A percentile compares a stretch with the other conserved stretches of the same genome.
Conservation (phyloP, 2,797 vertebrate genomes). For the Octomys mimax region DNA sequence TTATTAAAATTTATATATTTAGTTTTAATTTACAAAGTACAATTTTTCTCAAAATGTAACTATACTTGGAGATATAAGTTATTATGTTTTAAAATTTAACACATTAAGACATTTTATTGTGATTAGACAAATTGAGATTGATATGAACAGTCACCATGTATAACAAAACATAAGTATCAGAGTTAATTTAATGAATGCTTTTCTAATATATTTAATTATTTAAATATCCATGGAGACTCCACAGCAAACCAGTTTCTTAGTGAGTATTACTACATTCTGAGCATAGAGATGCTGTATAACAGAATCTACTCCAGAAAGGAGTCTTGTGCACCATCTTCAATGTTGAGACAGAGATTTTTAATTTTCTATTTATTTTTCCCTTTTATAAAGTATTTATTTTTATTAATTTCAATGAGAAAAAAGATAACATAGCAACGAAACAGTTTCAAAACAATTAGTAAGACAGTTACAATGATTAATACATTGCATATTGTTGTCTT, state of each 20-base stretch:
- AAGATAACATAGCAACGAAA: too few species aligned
- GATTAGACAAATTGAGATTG: neutral
- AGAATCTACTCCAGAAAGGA: neutral
- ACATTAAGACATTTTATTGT: neutral
- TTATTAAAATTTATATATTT: neutral
- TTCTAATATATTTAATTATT: neutral
- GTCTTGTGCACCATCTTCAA: neutral
- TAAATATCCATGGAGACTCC: neutral
- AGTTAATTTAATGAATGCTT: constrained; percentile 1
- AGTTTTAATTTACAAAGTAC: neutral
- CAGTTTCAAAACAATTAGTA: too few species aligned
- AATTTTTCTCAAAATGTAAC: neutral
- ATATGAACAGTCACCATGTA: neutral
- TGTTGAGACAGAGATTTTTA: neutral
- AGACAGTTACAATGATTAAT: too few species aligned
- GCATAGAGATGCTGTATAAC: neutral
- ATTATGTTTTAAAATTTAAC: neutral
- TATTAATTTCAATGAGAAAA: too few species aligned
- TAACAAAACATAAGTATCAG: neutral
- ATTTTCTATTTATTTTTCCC: too few species aligned
- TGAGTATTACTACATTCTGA: neutral
- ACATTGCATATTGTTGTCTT: too few species aligned
- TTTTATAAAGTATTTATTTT: too few species aligned
- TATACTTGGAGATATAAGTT: neutral
- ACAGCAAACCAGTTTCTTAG: neutral